A percentile compares a stretch with the other conserved stretches of the same genome.
Evolutionary conservation across 2,888 invertebrate species (phyloP).

Genomic region (Polyommatus icarus): DNA sequence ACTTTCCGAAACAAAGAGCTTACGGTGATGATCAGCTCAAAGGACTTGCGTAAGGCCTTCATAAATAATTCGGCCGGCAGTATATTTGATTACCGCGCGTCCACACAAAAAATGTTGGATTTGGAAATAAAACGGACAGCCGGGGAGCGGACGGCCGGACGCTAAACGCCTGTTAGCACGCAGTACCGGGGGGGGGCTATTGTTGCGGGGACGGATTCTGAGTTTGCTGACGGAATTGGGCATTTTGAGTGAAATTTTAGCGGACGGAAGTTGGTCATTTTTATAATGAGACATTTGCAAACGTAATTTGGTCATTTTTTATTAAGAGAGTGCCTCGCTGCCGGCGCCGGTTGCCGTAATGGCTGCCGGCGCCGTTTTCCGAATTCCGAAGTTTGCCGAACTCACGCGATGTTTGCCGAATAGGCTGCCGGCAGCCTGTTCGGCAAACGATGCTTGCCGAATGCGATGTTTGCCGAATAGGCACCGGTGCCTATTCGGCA

Average conservation of each 20-base stretch:
- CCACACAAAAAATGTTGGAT: constrained; percentile 54
- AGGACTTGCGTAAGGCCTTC: constrained; percentile 33
- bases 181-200: constrained; percentile 54
- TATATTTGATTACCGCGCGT: constrained; percentile 31
- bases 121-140: constrained; percentile 58
- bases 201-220: constrained; percentile 47
- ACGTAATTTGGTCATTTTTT: too few species aligned
- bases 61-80: constrained; percentile 36
- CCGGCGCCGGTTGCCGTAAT: too few species aligned
- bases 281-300: too few species aligned
- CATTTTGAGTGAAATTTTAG: not conserved
- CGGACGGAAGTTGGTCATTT: too few species aligned
- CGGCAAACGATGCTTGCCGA: too few species aligned
- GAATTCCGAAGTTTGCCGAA: too few species aligned
- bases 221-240: not conserved
- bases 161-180: constrained; percentile 81
- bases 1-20: constrained; percentile 12
- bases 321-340: too few species aligned
- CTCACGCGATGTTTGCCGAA: too few species aligned
- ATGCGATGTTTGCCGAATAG: too few species aligned
- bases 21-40: constrained; percentile 27
- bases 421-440: too few species aligned
- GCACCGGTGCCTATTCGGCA: too few species aligned
- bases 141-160: constrained; percentile 56
- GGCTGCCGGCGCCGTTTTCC: too few species aligned